These are phyloP conservation scores for Torymus aiolomorphi DNA, from an alignment of 2,888 invertebrate genomes.

Conservation along the genomic window DNA sequence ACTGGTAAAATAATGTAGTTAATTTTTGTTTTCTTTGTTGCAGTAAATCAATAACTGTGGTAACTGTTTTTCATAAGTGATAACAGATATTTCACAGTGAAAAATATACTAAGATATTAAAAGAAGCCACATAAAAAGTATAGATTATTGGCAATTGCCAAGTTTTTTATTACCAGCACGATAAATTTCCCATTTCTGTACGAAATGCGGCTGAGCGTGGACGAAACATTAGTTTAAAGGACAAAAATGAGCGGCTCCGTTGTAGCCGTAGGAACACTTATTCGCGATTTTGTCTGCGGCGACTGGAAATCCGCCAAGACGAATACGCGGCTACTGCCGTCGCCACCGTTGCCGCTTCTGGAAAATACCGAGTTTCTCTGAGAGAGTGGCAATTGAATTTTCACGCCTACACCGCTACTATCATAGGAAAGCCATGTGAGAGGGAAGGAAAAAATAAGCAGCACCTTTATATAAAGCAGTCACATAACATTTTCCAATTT, in stretches of 20 bases:
- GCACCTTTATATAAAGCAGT: conserved; percentile 11
- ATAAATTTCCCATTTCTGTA: conserved; percentile 26
- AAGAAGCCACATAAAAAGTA: not conserved
- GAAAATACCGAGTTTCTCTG: conserved; percentile 31
- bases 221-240: conserved; percentile 32
- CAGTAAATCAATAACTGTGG: too few relatives aligned
- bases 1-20: too few relatives aligned
- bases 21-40: too few relatives aligned
- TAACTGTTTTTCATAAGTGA: too few relatives aligned
- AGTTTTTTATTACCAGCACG: conserved; percentile 1
- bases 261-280: not conserved
- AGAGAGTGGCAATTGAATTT: conserved; percentile 66
- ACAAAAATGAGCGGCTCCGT: not conserved
- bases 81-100: too few relatives aligned
- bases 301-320: conserved; percentile 66
- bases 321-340: conserved; percentile 14
- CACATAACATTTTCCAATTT: conserved; percentile 10
- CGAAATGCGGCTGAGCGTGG: conserved; percentile 19
- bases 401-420: conserved; percentile 52
- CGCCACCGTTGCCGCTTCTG: conserved; percentile 1
- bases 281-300: conserved; percentile 58
- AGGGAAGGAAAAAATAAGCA: conserved; percentile 14
- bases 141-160: not conserved
- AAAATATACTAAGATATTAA: too few relatives aligned
- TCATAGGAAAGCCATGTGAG: not conserved